These are phyloP conservation scores for Ophiodon elongatus DNA, from an alignment of 2,113 vertebrate genomes.

Conservation along the genomic window DNA sequence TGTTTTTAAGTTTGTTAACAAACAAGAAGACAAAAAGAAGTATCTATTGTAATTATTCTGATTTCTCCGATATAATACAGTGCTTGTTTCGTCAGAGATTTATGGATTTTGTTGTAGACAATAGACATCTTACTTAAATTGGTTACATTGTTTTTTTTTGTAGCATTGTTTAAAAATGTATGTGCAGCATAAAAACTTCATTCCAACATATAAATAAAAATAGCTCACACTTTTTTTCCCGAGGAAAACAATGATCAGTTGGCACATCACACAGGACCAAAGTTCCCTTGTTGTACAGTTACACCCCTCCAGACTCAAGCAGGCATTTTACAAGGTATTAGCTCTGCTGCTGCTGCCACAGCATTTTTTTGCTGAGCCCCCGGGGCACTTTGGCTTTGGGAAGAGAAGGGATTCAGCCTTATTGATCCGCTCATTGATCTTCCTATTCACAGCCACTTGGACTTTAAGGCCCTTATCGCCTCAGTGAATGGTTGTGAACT, in stretches of 20 bases:
- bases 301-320: constrained; percentile 21
- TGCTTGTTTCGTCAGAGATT: neutral
- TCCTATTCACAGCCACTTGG: constrained; percentile 75
- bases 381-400: constrained; percentile 52
- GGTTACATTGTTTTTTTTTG: neutral
- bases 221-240: neutral
- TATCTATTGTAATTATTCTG: neutral
- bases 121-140: neutral
- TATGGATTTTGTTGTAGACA: neutral
- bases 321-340: constrained; percentile 46
- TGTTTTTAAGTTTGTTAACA: neutral
- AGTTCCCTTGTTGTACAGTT: constrained; percentile 13
- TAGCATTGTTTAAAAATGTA: neutral
- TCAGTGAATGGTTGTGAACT: constrained; percentile 57
- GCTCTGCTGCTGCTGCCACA: constrained; percentile 41
- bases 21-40: neutral
- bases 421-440: constrained; percentile 75
- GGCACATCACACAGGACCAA: constrained; percentile 1
- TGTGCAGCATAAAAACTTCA: neutral
- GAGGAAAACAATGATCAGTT: constrained; percentile 4
- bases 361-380: constrained; percentile 46
- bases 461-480: constrained; percentile 70
- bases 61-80: neutral
- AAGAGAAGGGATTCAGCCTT: constrained; percentile 55
- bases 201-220: neutral